Base-by-base conservation (phyloP, 1,140 invertebrate genomes). In the Parasteatoda tepidariorum region DNA sequence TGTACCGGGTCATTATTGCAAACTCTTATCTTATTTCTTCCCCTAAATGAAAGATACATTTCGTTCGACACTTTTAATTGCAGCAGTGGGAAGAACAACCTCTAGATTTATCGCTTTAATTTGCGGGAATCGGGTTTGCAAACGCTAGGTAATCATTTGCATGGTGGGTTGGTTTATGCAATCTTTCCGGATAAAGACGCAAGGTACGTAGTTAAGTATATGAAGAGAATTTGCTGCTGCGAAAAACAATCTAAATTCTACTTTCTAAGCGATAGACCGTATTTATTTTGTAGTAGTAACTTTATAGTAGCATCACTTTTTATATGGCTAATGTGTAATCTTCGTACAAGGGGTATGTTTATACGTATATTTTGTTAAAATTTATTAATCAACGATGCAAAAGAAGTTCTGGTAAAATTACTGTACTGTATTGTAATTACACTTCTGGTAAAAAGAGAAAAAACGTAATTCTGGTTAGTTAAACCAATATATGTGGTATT, bases 11-110 rank as follows among this genome's bases (percentile, higher is more conserved):
- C 48, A 57, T 71, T 71, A 71, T 33, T 24, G 48, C 54, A 6
- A 5, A 3, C 48, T 24, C 48, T 71, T 57, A 71, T 71, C 68
- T 71, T 71, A 71, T 55, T 71, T 71, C 68, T 55, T 48, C 28
- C 48, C 28, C 57, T 55, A 71, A 57, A 71, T 71, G 68, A 71
- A 71, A 71, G 68, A 57, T 71, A 55, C 68, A 71, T 71, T 71
- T 71, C 68, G 41, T 57, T 71, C 68, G 41, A 57, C 54, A 71
- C 26, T 71, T 71, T 70, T 71, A 71, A 71, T 71, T 71, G 48
- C 68, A 55, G 30, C 13, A 71, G 15, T 55, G 68, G 68, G 54
- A 71, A 71, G 68, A 71, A 71, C 41, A 71, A 13, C 28, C 41
- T 22, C 3, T 48, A 71, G 33, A 71, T 71, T 71, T 71, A 71